Evolutionary conservation across 2,888 invertebrate species (phyloP).

Genomic region (Aspidiotus destructor): DNA sequence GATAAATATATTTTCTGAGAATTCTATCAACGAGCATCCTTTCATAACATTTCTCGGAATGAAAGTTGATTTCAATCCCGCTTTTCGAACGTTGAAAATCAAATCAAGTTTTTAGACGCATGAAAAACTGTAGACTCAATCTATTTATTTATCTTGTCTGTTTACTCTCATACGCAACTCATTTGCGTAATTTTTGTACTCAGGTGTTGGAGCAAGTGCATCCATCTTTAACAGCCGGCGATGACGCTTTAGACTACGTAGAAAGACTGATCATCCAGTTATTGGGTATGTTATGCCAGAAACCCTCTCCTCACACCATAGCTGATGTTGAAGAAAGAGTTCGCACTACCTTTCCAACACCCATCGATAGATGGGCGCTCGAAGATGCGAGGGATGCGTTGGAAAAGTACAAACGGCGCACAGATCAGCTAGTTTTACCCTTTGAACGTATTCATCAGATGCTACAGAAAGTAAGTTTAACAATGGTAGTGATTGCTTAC

Average conservation of each 20-base stretch:
- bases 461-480: constrained; percentile 53
- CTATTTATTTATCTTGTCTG: too few species aligned
- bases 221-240: constrained; percentile 71
- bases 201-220: constrained; percentile 87
- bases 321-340: constrained; percentile 91
- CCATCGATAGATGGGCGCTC: constrained; percentile 88
- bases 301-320: constrained; percentile 63
- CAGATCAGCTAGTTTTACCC: constrained; percentile 57
- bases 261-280: constrained; percentile 82
- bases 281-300: constrained; percentile 75
- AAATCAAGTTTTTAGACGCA: too few species aligned
- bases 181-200: neutral
- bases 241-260: constrained; percentile 84
- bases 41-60: too few species aligned
- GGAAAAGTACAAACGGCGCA: constrained; percentile 60
- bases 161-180: too few species aligned
- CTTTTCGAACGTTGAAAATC: too few species aligned
- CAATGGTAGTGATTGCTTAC: neutral
- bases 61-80: too few species aligned
- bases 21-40: too few species aligned
- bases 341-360: constrained; percentile 83
- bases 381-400: constrained; percentile 77
- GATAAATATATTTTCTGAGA: too few species aligned
- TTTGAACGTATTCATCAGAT: constrained; percentile 82
- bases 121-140: too few species aligned